A percentile compares a stretch with the other conserved stretches of the same genome.
Conservation (phyloP, 1,140 invertebrate genomes). For the Euwallacea fornicatus region DNA sequence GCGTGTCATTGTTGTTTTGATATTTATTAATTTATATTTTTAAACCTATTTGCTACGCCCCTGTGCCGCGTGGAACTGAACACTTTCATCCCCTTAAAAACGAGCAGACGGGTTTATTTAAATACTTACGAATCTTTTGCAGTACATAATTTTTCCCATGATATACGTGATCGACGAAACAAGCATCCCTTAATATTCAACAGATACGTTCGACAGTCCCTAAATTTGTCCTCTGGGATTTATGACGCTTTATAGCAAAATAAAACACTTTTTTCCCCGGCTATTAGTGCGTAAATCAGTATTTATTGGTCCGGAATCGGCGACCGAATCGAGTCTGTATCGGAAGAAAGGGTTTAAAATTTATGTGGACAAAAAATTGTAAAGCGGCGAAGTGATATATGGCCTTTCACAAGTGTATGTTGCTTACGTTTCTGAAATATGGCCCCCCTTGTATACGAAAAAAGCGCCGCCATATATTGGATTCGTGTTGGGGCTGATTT, state of each 20-base stretch:
- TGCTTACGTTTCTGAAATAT: conserved; percentile 46
- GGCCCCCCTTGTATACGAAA: conserved; percentile 38
- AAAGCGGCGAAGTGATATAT: conserved; percentile 41
- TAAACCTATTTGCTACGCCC: conserved; percentile 9
- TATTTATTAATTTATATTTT: conserved; percentile 9
- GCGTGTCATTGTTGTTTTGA: conserved; percentile 1
- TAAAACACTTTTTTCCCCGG: conserved; percentile 48
- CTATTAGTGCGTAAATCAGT: conserved; percentile 51
- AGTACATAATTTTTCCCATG: neutral
- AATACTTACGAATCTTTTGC: neutral
- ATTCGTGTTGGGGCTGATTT: conserved; percentile 29
- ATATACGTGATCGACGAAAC: neutral
- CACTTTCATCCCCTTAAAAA: neutral
- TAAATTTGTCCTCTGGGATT: conserved; percentile 37
- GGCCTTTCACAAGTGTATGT: conserved; percentile 45
- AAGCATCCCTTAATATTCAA: conserved; percentile 25
- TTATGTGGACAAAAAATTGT: conserved; percentile 41
- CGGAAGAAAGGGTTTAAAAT: conserved; percentile 47
- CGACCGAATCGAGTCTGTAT: conserved; percentile 41
- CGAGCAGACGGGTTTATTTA: neutral
- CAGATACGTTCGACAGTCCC: conserved; percentile 26
- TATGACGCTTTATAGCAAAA: conserved; percentile 49
- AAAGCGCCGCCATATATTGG: conserved; percentile 35
- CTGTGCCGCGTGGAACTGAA: too few relatives aligned
- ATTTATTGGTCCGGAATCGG: conserved; percentile 49